Conservation (phyloP, 64 coral and sea anemone species). For the Acropora tenuis region DNA sequence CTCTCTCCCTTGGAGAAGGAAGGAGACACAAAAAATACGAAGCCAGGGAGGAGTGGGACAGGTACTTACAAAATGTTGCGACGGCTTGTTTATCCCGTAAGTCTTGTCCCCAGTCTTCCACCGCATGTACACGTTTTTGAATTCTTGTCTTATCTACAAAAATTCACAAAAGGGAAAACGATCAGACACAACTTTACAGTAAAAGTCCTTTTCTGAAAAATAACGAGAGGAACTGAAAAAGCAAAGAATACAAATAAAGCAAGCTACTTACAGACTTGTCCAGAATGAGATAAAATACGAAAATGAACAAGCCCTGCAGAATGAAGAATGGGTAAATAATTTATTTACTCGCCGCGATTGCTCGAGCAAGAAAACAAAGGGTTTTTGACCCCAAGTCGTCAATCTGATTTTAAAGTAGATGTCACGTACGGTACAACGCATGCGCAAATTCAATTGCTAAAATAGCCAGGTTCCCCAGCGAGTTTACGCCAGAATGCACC, state of each 20-base stretch:
- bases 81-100: constrained; percentile 84
- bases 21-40: too few relatives aligned
- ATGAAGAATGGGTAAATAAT: not conserved
- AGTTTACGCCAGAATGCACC: too few relatives aligned
- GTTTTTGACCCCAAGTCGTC: too few relatives aligned
- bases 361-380: too few relatives aligned
- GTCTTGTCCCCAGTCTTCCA: constrained; percentile 99
- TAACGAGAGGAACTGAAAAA: not conserved
- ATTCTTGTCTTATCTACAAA: constrained; percentile 87
- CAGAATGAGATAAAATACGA: constrained; percentile 90
- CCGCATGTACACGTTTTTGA: constrained; percentile 92
- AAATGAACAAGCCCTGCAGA: constrained; percentile 88
- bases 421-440: too few relatives aligned
- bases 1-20: too few relatives aligned
- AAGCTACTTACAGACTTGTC: constrained; percentile 82
- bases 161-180: not conserved
- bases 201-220: not conserved
- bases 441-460: too few relatives aligned
- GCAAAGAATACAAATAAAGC: not conserved
- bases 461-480: too few relatives aligned
- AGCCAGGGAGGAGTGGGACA: not conserved
- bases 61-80: constrained; percentile 90
- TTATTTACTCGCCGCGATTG: not conserved
- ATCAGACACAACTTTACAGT: not conserved
- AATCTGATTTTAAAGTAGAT: too few relatives aligned